These are phyloP conservation scores for Conomelus anceps DNA, from an alignment of 2,888 invertebrate genomes.

Conservation along the genomic window DNA sequence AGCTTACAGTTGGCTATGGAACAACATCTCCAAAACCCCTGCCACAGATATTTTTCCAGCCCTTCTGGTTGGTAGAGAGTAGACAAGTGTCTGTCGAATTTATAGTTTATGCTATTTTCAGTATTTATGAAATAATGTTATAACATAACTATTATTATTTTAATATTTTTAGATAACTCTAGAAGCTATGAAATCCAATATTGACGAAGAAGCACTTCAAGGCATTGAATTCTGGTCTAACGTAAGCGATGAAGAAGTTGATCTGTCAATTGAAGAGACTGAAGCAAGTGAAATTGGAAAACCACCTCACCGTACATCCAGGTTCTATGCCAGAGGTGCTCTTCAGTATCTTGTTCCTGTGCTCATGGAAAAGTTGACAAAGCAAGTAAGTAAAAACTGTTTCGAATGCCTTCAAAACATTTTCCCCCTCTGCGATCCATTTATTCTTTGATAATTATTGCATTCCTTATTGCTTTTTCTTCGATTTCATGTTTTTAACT, in stretches of 20 bases:
- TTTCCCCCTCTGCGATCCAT: too few species aligned
- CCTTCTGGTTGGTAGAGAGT: too few species aligned
- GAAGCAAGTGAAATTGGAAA: slow-evolving; percentile 92
- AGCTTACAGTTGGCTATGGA: too few species aligned
- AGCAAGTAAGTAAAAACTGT: slow-evolving; percentile 54
- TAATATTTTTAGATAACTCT: slow-evolving; percentile 66
- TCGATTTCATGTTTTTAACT: too few species aligned
- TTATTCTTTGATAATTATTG: too few species aligned
- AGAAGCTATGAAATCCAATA: slow-evolving; percentile 96
- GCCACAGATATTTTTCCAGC: too few species aligned
- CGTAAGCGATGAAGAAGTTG: slow-evolving; percentile 98
- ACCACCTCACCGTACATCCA: slow-evolving; percentile 86
- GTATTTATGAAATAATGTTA: too few species aligned
- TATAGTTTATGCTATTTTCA: too few species aligned
- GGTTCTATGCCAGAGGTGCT: slow-evolving; percentile 98
- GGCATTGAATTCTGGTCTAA: slow-evolving; percentile 99
- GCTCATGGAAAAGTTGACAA: slow-evolving; percentile 86
- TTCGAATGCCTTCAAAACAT: neutral
- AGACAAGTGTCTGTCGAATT: too few species aligned
- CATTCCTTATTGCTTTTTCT: too few species aligned
- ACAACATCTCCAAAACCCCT: too few species aligned
- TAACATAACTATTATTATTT: neutral
- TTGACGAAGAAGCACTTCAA: slow-evolving; percentile 92
- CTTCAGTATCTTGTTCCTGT: slow-evolving; percentile 91
- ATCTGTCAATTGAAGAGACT: slow-evolving; percentile 85